Evolutionary conservation across 1,140 invertebrate genomes (phyloP).

Genomic region (Adelges cooleyi): DNA sequence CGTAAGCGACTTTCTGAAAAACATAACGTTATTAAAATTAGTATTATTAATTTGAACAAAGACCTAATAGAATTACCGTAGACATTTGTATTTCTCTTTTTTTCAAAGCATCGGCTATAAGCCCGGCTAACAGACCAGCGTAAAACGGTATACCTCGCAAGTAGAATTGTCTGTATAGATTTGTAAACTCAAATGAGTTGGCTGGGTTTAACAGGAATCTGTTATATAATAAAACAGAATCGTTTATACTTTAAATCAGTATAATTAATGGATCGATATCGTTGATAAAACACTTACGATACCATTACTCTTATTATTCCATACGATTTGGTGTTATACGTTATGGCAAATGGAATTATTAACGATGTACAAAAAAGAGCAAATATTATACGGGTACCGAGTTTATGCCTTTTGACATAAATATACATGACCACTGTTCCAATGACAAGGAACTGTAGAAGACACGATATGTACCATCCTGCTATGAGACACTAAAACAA

Average conservation of each 20-base stretch:
- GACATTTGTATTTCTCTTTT: background rate
- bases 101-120: background rate
- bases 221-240: too few species aligned
- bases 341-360: background rate
- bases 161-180: background rate
- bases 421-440: slow-evolving; percentile 62
- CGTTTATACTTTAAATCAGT: too few species aligned
- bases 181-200: background rate
- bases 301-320: slow-evolving; percentile 3
- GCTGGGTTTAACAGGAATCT: background rate
- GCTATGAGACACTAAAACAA: slow-evolving; percentile 69
- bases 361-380: background rate
- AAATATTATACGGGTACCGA: background rate
- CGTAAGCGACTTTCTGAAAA: background rate
- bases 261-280: too few species aligned
- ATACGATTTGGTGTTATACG: background rate
- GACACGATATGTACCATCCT: slow-evolving; percentile 80
- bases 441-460: slow-evolving; percentile 72
- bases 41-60: background rate
- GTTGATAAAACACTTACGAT: too few species aligned
- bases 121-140: background rate
- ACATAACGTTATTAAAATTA: background rate
- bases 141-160: background rate
- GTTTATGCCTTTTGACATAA: slow-evolving; percentile 34
- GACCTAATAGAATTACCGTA: background rate